These are phyloP conservation scores for Stictocephala bisonia DNA, from an alignment of 2,888 invertebrate species.

Conservation along the genomic window DNA sequence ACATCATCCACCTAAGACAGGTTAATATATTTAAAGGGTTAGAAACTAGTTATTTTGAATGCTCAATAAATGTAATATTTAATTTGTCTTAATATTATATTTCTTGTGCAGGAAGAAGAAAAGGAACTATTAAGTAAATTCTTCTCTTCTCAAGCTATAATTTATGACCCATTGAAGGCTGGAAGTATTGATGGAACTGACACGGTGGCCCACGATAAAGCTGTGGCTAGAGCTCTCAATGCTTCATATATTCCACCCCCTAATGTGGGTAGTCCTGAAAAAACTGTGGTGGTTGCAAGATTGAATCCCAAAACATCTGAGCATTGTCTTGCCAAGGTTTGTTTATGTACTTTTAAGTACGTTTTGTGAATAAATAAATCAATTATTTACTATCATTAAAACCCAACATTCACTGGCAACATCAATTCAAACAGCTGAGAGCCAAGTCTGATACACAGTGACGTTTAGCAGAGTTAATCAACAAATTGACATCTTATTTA, in stretches of 20 bases:
- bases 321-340: constrained; percentile 68
- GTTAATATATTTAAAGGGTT: no score
- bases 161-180: constrained; percentile 82
- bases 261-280: constrained; percentile 74
- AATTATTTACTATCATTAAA: no score
- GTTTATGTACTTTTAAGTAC: constrained; percentile 5
- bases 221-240: constrained; percentile 76
- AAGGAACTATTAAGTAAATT: constrained; percentile 57
- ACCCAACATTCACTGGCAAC: no score
- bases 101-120: constrained; percentile 45
- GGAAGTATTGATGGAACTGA: constrained; percentile 92
- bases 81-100: no score
- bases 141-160: constrained; percentile 70
- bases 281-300: constrained; percentile 81
- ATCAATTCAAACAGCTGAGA: no score
- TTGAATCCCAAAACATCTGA: constrained; percentile 75
- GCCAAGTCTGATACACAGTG: no score
- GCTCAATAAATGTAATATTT: no score
- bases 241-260: constrained; percentile 75
- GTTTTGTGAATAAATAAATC: no score
- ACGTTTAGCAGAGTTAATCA: no score
- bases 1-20: no score
- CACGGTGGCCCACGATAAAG: constrained; percentile 83
- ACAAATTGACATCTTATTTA: no score
- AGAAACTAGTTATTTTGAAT: no score